Evolutionary conservation across 2,888 invertebrate genomes (phyloP), one percentile per base, ranked within the genome.

Genomic region (Dryadula phaetusa): DNA sequence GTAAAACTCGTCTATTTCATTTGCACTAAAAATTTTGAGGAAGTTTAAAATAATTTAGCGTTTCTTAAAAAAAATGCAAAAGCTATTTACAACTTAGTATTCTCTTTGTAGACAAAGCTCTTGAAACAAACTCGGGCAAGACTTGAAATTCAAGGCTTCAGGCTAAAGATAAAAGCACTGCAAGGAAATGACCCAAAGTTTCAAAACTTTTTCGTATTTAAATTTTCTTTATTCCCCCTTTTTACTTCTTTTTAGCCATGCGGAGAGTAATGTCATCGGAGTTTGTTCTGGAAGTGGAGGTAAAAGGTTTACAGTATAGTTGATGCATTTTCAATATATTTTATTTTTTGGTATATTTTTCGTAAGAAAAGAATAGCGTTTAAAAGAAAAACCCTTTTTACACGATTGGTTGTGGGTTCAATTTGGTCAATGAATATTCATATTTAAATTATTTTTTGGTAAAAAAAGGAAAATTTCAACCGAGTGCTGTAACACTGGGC

Each of bases 31-130:
- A 62, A 40, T 49, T 52, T n/a, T 65, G 52, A 65, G 42, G 58
- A 60, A 65, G 40, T 58, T 20, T 28, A 14, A 65, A 58, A 65
- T 60, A 60, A 64, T 64, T 64, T 47, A 65, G 49, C 44, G 62
- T 46, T 68, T 52, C 28, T 4, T 71, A 66, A 62, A 71, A n/a
- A 71, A 71, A 69, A 71, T 69, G 62, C 62, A 54, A 56, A 61
- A 63, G 46, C 70, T 71, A 71, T 71, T 71, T 71, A 71, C 70
- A 71, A 71, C 69, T 71, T 71, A 64, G 70, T 64, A 71, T 71
- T 71, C 70, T 67, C 62, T 71, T 71, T 71, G 70, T 71, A 69
- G 69, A 71, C 70, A 69, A 71, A 71, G 70, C 70, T 66, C 69
- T 71, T 53, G 70, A 70, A 70, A 71, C 67, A 67, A 70, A 70